Evolutionary conservation across 2,113 vertebrate genomes (phyloP), one percentile per base, ranked within the genome.

Genomic region (Eurypyga helias): DNA sequence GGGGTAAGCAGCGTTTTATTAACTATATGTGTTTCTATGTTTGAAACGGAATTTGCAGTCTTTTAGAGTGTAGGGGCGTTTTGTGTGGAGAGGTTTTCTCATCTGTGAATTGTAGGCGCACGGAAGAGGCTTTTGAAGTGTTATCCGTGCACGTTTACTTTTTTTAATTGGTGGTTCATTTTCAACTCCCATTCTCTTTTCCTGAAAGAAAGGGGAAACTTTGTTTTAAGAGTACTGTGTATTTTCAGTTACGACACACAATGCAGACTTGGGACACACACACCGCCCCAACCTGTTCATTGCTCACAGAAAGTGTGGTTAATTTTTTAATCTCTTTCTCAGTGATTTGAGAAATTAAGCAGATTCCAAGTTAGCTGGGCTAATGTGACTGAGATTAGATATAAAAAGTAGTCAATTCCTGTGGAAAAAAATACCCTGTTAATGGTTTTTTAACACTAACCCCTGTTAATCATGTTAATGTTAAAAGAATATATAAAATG

Each of bases 231-330:
- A 31, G 7, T 4, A 0, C 4, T 26, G 14, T 9, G 13, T 26
- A 2, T 34, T 52, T 67, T 45, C 28, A 57, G 0, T 19, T 23
- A 9, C 13, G 17, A 43, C 43, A 29, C 3, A 25, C 12, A 45
- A 36, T 10, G n/a, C 10, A 15, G 29, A 19, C 15, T 8, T 4
- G 11, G 9, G 12, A 5, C n/a, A 7, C 20, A 33, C 23, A n/a
- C 41, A 12, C 41, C 9, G 10, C 41, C n/a, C 13, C 16, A 24
- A 19, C 24, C 1, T 0, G 7, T 16, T 41, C 0, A 2, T 25
- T 34, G 19, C 29, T 31, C 33, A 14, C 8, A 36, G 21, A 26
- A 84, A 76, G 11, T 9, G 11, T 8, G 23, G 20, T 23, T 7
- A 7, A 2, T 36, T 72, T 72, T 41, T 71, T 93, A 24, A 51